A percentile compares a stretch with the other conserved stretches of the same genome.
Conservation (phyloP, 2,113 vertebrate species). For the Electrona antarctica region DNA sequence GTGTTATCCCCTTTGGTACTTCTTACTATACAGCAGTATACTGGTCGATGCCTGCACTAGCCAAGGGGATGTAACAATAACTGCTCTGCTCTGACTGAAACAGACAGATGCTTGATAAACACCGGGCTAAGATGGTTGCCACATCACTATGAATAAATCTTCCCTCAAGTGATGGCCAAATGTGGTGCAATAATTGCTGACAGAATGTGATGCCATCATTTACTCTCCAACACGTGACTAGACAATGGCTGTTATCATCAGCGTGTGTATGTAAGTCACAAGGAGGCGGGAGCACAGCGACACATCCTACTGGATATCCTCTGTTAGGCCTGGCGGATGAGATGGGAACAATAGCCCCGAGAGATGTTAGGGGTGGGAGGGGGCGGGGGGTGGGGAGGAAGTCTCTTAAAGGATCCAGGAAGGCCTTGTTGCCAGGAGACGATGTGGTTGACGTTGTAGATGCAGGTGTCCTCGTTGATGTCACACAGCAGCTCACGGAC, state of each 20-base stretch:
- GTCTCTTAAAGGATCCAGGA: slow-evolving; percentile 18
- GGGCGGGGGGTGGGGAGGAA: neutral
- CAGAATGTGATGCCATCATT: slow-evolving; percentile 37
- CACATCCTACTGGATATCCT: slow-evolving; percentile 74
- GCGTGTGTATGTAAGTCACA: slow-evolving; percentile 48
- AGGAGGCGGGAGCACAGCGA: slow-evolving; percentile 54
- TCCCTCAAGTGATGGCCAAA: slow-evolving; percentile 22
- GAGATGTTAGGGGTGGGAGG: slow-evolving; percentile 12
- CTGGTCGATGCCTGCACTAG: too few species aligned
- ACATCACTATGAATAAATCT: slow-evolving; percentile 21
- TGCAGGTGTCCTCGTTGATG: neutral
- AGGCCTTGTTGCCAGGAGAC: slow-evolving; percentile 9
- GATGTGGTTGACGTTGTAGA: neutral
- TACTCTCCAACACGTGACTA: slow-evolving; percentile 41
- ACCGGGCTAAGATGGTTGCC: too few species aligned
- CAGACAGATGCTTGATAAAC: too few species aligned
- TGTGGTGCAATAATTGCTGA: slow-evolving; percentile 49
- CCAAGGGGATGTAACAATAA: too few species aligned
- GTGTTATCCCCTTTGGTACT: too few species aligned
- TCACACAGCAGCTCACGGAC: neutral
- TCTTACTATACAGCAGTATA: too few species aligned
- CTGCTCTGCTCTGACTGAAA: too few species aligned
- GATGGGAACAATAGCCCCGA: slow-evolving; percentile 53
- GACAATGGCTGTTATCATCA: slow-evolving; percentile 64
- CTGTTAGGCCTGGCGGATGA: slow-evolving; percentile 51